Base-by-base conservation (phyloP, 2,888 invertebrate genomes). In the Chesias legatella region DNA sequence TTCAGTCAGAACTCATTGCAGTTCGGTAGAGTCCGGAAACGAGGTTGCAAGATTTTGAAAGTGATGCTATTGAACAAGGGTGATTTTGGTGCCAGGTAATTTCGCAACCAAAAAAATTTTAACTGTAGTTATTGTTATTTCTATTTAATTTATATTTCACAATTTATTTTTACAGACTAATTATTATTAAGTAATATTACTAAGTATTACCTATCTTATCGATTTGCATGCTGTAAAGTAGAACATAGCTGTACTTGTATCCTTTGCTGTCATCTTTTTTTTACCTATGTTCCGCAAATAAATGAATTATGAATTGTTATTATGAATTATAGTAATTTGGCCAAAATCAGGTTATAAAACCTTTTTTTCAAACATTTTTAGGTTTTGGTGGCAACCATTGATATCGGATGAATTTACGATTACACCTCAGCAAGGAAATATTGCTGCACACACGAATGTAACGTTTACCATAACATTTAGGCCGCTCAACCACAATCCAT, bases 381-480 rank as follows among this genome's bases (percentile, higher is more conserved):
- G 88, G 39, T 88, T 86, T 48, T 84, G 79, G 72, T 88, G 88
- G 88, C 85, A 86, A 46, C 85, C 84, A 7, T 48, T 85, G 10
- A 71, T 68, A 51, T 73, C 80, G 0, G 73, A 76, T 2, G 88
- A 90, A 54, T 93, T 93, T 61, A 81, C 76, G 4, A 90, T 94
- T 51, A 69, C 73, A 1, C 94, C 94, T 0, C 72, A 80, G 52
- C 81, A 89, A 38, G 94, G 94, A 3, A 91, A 90, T 53, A 90
- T 92, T 46, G 89, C 92, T 2, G 90, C 93, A 0, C 91, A 90
- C 21, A 90, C 90, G 51, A 90, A 91, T 49, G 89, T 92, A 0
- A 90, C 90, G 1, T 92, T 93, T 58, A 89, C 89, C 11, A 89
- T 93, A 22, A 88, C 82, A 11, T 93, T 92, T 65, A 88, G 90